These are phyloP conservation scores for Eulimnadia texana DNA, from an alignment of 1,140 invertebrate species.

Conservation along the genomic window DNA sequence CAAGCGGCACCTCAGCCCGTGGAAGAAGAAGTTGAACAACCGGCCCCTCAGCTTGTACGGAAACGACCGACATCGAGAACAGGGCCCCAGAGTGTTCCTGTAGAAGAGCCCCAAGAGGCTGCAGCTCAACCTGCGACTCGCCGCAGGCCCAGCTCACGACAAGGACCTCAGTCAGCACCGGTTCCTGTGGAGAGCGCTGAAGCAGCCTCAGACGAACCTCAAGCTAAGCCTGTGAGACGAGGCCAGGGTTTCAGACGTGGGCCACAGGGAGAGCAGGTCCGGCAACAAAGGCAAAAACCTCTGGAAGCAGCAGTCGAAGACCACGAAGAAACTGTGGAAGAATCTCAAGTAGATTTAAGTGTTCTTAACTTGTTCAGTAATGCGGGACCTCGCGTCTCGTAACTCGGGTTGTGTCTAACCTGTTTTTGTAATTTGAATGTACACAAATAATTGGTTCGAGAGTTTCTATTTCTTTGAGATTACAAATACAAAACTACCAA, in stretches of 20 bases:
- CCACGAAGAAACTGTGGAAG: neutral
- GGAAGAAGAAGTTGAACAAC: constrained; percentile 10
- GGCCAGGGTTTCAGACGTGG: constrained; percentile 3
- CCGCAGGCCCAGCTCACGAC: neutral
- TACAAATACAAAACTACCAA: no score
- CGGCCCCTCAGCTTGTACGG: neutral
- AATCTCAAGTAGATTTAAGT: neutral
- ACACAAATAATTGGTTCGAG: neutral
- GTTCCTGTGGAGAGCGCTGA: neutral
- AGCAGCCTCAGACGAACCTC: neutral
- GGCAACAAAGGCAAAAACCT: neutral
- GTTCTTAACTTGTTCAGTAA: neutral
- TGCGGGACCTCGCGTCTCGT: neutral
- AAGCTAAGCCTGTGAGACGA: neutral
- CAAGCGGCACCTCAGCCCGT: neutral
- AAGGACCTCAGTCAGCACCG: neutral
- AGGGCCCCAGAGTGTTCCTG: neutral
- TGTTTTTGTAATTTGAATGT: neutral
- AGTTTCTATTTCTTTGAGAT: no score
- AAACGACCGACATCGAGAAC: neutral
- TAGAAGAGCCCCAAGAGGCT: neutral
- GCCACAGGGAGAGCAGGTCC: neutral
- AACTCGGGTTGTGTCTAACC: neutral
- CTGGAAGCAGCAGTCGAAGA: neutral
- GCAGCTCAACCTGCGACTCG: neutral